Percentiles rank a stretch among this genome's conserved stretches.
These are phyloP conservation scores for Ochotona princeps DNA, from an alignment of 2,113 vertebrate species.

Conservation along the genomic window DNA sequence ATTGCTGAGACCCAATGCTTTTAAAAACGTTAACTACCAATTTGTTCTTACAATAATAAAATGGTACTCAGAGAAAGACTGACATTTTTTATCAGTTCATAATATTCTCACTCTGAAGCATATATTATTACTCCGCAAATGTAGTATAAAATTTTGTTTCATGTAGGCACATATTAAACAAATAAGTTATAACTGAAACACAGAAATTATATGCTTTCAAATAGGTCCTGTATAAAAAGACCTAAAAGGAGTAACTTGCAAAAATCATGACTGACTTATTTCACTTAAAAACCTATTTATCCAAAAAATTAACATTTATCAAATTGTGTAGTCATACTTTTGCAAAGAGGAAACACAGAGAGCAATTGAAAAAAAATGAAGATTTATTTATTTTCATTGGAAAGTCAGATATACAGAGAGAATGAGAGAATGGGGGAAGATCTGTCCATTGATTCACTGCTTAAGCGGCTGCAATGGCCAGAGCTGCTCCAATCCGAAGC, in stretches of 20 bases:
- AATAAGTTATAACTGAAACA: not conserved
- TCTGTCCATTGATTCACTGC: too few species aligned
- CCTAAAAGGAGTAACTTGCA: not conserved
- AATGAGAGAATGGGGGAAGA: too few species aligned
- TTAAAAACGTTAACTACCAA: slow-evolving; percentile 37
- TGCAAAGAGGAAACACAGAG: not conserved
- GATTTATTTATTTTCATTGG: not conserved
- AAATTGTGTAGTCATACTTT: not conserved
- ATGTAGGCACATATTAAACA: not conserved
- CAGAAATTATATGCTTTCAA: not conserved
- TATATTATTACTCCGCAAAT: not conserved
- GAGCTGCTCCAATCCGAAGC: too few species aligned
- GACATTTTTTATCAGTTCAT: not conserved
- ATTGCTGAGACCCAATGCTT: slow-evolving; percentile 17
- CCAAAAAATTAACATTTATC: not conserved
- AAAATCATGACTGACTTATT: not conserved
- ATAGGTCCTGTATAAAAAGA: not conserved
- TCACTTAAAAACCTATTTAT: not conserved
- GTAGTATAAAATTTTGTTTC: not conserved
- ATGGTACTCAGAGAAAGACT: not conserved
- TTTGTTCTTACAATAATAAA: not conserved
- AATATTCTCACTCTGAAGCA: slow-evolving; percentile 1
- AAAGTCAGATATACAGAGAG: too few species aligned
- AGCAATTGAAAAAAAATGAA: not conserved
- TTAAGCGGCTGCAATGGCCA: too few species aligned